Conservation (phyloP, 2,888 invertebrate genomes). For the Didymodactylos carnosus region DNA sequence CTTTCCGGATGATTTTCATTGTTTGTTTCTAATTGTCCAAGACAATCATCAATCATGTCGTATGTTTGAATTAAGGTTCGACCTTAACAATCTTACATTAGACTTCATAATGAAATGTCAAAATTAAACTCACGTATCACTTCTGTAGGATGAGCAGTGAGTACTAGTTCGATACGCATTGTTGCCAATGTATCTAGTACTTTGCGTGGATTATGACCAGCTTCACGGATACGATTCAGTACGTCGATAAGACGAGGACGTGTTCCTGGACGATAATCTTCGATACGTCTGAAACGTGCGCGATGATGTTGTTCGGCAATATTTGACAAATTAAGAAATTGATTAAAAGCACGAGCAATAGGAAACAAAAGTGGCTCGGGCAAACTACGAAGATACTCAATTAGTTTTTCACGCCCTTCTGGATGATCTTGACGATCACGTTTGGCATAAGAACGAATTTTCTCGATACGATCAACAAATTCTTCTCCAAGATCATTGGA, state of each 20-base stretch:
- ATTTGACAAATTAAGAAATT: not conserved
- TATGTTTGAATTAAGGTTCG: not conserved
- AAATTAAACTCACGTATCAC: no score
- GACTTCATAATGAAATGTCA: no score
- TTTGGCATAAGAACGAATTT: not conserved
- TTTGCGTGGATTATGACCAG: not conserved
- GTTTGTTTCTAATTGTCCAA: not conserved
- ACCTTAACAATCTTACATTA: no score
- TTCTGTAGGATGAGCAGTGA: slow-evolving; percentile 1
- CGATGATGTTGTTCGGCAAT: not conserved
- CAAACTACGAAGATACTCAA: not conserved
- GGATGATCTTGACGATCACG: not conserved
- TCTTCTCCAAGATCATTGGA: not conserved
- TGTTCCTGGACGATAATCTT: not conserved
- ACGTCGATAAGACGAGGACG: not conserved
- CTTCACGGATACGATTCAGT: not conserved
- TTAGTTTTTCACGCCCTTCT: not conserved
- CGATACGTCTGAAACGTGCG: not conserved
- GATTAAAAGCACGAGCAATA: not conserved
- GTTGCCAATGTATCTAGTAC: not conserved
- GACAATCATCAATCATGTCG: not conserved
- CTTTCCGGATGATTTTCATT: not conserved
- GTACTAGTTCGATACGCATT: not conserved
- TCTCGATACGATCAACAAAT: not conserved
- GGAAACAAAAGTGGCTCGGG: not conserved